phyloP scores from a whole-genome alignment of 2,797 vertebrate species.

The Erpetoichthys calabaricus region DNA sequence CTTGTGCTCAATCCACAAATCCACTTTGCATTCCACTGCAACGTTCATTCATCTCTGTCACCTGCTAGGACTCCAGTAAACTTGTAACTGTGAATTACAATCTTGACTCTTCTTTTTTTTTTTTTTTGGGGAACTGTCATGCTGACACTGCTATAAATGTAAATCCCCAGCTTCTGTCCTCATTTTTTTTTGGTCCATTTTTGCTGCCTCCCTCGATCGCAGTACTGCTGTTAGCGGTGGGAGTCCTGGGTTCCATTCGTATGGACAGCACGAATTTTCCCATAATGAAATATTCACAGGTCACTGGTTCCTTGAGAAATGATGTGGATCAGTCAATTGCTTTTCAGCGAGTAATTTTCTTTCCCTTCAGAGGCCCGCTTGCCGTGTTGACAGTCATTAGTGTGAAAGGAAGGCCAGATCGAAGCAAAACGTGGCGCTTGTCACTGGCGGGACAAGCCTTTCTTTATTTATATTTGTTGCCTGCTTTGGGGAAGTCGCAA shows the following conservation, averaged over 20 bases:
- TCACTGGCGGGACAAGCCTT: conserved; percentile 29
- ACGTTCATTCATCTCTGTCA: background rate
- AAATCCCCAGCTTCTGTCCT: conserved; percentile 6
- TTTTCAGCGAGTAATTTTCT: conserved; percentile 80
- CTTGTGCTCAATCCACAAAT: background rate
- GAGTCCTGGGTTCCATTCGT: conserved; percentile 48
- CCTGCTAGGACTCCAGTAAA: background rate
- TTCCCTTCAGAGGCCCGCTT: conserved; percentile 59
- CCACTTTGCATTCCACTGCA: background rate
- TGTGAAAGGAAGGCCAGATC: conserved; percentile 47
- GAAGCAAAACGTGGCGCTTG: conserved; percentile 37
- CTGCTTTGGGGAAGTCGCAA: too few species aligned
- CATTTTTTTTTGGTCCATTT: conserved; percentile 9
- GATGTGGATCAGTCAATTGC: conserved; percentile 85
- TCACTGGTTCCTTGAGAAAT: conserved; percentile 90
- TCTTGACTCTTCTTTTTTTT: background rate
- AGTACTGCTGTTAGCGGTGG: conserved; percentile 3
- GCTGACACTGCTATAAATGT: conserved; percentile 8
- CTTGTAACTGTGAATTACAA: conserved; percentile 4
- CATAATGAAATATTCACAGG: conserved; percentile 98
- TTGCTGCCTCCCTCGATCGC: conserved; percentile 14
- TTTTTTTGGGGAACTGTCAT: conserved; percentile 9
- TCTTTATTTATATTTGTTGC: too few species aligned
- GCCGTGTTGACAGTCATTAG: conserved; percentile 69
- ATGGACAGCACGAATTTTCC: conserved; percentile 64